Evolutionary conservation across 2,888 invertebrate genomes (phyloP).

Genomic region (Spialia ferax): DNA sequence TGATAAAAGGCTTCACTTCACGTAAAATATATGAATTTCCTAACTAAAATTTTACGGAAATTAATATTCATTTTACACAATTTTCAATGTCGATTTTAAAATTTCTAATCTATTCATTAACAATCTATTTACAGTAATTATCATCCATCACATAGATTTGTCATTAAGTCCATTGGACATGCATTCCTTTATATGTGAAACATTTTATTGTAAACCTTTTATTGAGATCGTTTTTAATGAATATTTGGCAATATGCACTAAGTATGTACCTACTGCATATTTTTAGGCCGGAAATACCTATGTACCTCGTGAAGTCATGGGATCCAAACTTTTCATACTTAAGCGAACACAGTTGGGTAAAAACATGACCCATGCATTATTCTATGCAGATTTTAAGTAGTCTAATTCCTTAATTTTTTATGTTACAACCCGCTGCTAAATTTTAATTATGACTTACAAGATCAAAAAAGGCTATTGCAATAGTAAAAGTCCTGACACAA

Average conservation of each 20-base stretch:
- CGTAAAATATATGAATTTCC: slow-evolving; percentile 12
- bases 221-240: slow-evolving; percentile 27
- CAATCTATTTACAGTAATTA: slow-evolving; percentile 36
- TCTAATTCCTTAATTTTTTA: neutral
- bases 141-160: slow-evolving; percentile 38
- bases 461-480: neutral
- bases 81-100: slow-evolving; percentile 23
- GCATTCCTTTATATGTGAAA: slow-evolving; percentile 15
- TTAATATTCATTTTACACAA: slow-evolving; percentile 19
- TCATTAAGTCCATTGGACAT: slow-evolving; percentile 20
- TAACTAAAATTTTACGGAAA: slow-evolving; percentile 24
- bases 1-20: slow-evolving; percentile 18
- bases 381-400: slow-evolving; percentile 7
- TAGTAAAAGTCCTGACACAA: neutral
- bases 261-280: no score
- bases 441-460: no score
- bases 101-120: slow-evolving; percentile 29
- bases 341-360: slow-evolving; percentile 11
- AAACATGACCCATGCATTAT: slow-evolving; percentile 10
- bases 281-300: slow-evolving; percentile 43
- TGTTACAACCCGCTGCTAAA: neutral
- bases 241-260: slow-evolving; percentile 26
- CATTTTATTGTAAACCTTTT: slow-evolving; percentile 24
- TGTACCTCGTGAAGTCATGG: slow-evolving; percentile 40
- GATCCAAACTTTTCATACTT: slow-evolving; percentile 21